Evolutionary conservation across 2,888 invertebrate species (phyloP), one percentile per base, ranked within the genome.

Genomic region (Noctua janthina): DNA sequence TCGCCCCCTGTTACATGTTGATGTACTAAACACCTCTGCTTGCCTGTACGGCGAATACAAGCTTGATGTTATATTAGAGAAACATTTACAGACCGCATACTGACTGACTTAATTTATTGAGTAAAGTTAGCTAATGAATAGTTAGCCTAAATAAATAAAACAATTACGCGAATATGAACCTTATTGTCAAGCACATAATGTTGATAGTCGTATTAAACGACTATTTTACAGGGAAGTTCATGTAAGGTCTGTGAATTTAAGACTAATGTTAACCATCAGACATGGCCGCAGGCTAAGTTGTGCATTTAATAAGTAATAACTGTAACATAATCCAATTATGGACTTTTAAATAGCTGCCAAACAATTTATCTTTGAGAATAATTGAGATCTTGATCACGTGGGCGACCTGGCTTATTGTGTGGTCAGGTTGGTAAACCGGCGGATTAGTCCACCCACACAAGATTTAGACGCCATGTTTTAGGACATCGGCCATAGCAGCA

Each of bases 351-450:
- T 68, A 62, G n/a, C 64, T 72, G 39, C 51, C 59, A 43, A 66
- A 71, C 85, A 71, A 86, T 86, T 79, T 68, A 68, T 68, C 46
- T 46, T 8, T 66, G 20, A 20, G 46, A 46, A 79, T 71, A 64
- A 51, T 67, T 64, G 35, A 66, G 51, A 88, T 82, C 88, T 84
- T 67, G 84, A 78, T 71, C 70, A 51, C 7, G 88, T 88, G 82
- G 88, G 88, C 78, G 82, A 78, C 76, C 56, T 15, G 71, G 17
- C 62, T 70, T 10, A 59, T 74, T 74, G 70, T 76, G 66, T n/a
- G 87, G 78, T 78, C 80, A 74, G 59, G 74, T 87, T 86, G 76
- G 72, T 51, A 78, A 78, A 78, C 66, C 62, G 49, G 17, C 76
- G 39, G 78, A 86, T 84, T 76, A 64, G 56, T 68, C 75, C 49